phyloP scores from a whole-genome alignment of 2,113 vertebrate species.

The Saguinus imperator region DNA sequence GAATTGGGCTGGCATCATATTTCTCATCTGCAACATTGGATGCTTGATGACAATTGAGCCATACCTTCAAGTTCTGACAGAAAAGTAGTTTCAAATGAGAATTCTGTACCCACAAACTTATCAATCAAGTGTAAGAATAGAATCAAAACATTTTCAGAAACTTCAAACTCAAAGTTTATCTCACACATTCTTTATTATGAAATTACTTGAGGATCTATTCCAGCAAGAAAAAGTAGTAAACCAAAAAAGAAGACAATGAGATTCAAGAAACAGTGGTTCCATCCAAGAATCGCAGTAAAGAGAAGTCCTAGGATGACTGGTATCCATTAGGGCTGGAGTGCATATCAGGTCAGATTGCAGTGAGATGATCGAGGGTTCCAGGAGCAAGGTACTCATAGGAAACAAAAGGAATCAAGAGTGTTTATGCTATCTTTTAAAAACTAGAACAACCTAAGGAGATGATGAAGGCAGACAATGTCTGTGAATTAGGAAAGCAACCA shows the following conservation, averaged over 20 bases:
- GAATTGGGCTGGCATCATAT: not conserved
- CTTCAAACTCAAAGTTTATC: not conserved
- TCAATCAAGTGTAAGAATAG: not conserved
- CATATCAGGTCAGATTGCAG: not conserved
- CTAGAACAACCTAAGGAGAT: not conserved
- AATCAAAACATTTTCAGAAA: slow-evolving; percentile 25
- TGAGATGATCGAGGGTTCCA: not conserved
- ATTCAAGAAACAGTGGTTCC: not conserved
- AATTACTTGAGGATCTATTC: not conserved
- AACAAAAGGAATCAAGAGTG: not conserved
- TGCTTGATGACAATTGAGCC: not conserved
- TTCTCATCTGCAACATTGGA: not conserved
- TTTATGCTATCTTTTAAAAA: not conserved
- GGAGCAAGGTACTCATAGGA: not conserved
- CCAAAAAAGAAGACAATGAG: not conserved
- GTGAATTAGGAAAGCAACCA: not conserved
- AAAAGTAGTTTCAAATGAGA: slow-evolving; percentile 25
- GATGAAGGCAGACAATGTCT: not conserved
- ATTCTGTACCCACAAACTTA: not conserved
- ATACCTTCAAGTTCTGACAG: not conserved
- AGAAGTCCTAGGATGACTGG: not conserved
- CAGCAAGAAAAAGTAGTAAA: not conserved
- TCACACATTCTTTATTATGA: slow-evolving; percentile 28
- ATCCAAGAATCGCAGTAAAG: not conserved
- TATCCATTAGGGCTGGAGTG: not conserved